Evolutionary conservation across 2,113 vertebrate genomes (phyloP).

Genomic region (Columbina picui): DNA sequence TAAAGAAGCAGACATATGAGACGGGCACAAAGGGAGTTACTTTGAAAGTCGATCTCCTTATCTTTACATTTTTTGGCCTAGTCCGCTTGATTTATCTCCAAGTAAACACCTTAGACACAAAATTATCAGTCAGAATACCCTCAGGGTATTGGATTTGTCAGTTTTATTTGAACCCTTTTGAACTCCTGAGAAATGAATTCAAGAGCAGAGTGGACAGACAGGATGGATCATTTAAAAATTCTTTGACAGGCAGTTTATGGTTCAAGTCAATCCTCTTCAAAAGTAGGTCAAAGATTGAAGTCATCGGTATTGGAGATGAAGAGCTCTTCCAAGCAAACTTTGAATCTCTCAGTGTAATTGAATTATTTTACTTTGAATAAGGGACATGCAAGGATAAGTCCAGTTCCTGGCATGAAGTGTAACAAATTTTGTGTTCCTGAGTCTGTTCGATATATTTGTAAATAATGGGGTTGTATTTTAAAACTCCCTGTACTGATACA

Average conservation of each 20-base stretch:
- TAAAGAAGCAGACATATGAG: background rate
- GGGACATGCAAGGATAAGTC: background rate
- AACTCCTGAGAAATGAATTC: slow-evolving; percentile 36
- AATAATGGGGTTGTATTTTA: slow-evolving; percentile 23
- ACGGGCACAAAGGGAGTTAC: background rate
- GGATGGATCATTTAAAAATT: slow-evolving; percentile 5
- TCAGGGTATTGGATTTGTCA: slow-evolving; percentile 19
- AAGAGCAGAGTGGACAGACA: background rate
- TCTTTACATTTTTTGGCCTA: background rate
- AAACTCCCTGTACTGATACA: background rate
- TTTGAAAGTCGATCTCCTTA: background rate
- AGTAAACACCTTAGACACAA: background rate
- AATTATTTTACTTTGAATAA: slow-evolving; percentile 7
- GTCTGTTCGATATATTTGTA: background rate
- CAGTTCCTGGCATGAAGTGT: background rate
- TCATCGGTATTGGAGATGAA: background rate
- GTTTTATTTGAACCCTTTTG: slow-evolving; percentile 40
- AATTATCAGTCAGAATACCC: slow-evolving; percentile 29
- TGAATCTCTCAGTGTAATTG: background rate
- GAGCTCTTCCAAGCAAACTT: background rate
- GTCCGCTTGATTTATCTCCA: background rate
- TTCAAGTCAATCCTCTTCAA: slow-evolving; percentile 19
- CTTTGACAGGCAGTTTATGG: slow-evolving; percentile 14
- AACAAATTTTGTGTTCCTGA: background rate
- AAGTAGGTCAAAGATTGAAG: slow-evolving; percentile 30